Evolutionary conservation across 2,888 invertebrate species (phyloP).

Genomic region (Idaea straminata): DNA sequence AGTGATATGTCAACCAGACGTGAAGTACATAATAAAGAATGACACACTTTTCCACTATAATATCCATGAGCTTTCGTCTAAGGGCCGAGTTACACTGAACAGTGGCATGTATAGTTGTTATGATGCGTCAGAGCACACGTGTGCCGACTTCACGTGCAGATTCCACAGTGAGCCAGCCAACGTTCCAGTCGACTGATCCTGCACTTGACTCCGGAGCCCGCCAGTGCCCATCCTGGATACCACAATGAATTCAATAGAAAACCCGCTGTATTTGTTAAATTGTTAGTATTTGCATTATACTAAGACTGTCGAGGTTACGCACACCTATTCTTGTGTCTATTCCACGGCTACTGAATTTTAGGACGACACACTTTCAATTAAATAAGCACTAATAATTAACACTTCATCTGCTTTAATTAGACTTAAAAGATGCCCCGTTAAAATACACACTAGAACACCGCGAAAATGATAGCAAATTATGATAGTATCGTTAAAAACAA

Average conservation of each 20-base stretch:
- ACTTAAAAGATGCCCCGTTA: slow-evolving; percentile 15
- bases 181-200: slow-evolving; percentile 73
- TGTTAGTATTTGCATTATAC: not conserved
- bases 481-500: not conserved
- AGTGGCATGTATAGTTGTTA: slow-evolving; percentile 34
- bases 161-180: slow-evolving; percentile 57
- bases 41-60: slow-evolving; percentile 17
- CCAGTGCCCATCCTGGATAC: slow-evolving; percentile 61
- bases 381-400: not conserved
- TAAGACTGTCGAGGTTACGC: not conserved
- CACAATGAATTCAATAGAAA: slow-evolving; percentile 65
- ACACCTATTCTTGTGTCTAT: not conserved
- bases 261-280: slow-evolving; percentile 32
- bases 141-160: slow-evolving; percentile 64
- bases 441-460: not conserved
- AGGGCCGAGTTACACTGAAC: slow-evolving; percentile 36
- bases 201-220: slow-evolving; percentile 67
- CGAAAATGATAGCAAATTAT: not conserved
- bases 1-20: no score
- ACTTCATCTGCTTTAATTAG: not conserved
- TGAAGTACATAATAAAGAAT: not conserved
- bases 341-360: not conserved
- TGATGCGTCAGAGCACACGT: slow-evolving; percentile 61
- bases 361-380: not conserved
- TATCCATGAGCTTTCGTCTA: slow-evolving; percentile 29